Evolutionary conservation across 23 tunicate genomes (phyloP), one percentile per base, ranked within the genome.

Genomic region (Trididemnum miniatum): DNA sequence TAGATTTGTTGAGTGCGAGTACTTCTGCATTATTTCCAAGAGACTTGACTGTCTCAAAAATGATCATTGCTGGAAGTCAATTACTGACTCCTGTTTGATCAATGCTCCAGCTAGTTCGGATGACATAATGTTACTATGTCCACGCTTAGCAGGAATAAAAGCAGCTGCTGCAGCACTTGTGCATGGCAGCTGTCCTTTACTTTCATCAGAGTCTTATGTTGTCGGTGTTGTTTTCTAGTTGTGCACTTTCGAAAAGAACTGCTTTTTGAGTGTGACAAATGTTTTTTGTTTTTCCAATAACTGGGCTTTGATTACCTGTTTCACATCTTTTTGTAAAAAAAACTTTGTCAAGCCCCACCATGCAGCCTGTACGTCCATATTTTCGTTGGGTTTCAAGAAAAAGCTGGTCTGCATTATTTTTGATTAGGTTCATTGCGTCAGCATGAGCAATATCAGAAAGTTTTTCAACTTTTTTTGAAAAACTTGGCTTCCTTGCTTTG

Each of bases 391-490:
- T 24, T 20, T 62, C 67, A 62, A 62, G 29, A 62, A 62, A 20
- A 26, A 24, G 67, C 67, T 62, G 3, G 26, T 62, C 67, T 62
- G 15, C 67, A 62, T 62, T n/a, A 62, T 62, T 62, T 62, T 62
- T 24, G 67, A 62, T 62, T 22, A 62, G 67, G 67, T n/a, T 26
- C 67, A 62, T n/a, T 3, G 67, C 28, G 67, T 62, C n/a, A 24
- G 67, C 67, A 62, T 24, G 67, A 62, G 67, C 67, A 62, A 62
- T 62, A 62, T 62, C 26, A n/a, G 54, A 44, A 44, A 44, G 15
- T 44, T 44, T 44, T 44, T 15, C 15, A 9, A 44, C 54, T 44
- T 15, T 44, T 44, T 7, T 44, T 15, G 12, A 44, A 44, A 44
- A 44, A 44, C 9, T 44, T 9, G 15, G 54, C 54, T 44, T 44